phyloP scores from a whole-genome alignment of 2,113 vertebrate species.

The Percina caprodes region DNA sequence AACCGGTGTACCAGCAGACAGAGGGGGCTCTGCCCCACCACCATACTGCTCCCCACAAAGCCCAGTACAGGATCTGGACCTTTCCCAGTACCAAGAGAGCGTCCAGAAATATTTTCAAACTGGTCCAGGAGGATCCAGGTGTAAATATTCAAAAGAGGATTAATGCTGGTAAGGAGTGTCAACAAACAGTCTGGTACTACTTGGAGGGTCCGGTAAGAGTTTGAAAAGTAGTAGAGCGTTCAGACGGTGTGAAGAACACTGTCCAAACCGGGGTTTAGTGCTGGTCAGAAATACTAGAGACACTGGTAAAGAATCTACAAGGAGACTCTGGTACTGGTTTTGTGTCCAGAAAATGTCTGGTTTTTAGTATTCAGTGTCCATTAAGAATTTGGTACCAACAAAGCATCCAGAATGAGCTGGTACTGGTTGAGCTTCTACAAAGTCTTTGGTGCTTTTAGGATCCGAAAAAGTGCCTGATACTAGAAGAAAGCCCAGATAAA shows the following conservation, averaged over 20 bases:
- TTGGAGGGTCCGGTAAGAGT: not conserved
- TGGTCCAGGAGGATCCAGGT: not conserved
- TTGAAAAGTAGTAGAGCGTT: not conserved
- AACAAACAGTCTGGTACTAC: not conserved
- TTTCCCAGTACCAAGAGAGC: not conserved
- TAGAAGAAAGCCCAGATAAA: not conserved
- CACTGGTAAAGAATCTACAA: not conserved
- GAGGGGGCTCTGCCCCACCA: conserved; percentile 42
- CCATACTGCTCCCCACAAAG: conserved; percentile 56
- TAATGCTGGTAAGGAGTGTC: not conserved
- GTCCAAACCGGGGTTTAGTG: not conserved
- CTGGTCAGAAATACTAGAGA: not conserved
- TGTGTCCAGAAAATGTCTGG: not conserved
- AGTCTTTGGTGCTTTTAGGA: not conserved
- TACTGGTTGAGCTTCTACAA: not conserved
- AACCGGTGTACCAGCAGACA: conserved; percentile 45
- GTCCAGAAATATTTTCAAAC: not conserved
- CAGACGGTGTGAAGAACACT: not conserved
- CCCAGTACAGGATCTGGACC: not conserved
- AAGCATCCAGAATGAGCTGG: too few relatives aligned
- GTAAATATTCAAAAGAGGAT: not conserved
- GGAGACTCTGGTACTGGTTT: not conserved
- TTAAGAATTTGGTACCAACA: not conserved
- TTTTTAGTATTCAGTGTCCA: not conserved
- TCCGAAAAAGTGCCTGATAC: not conserved